Percentiles rank a stretch among this genome's conserved stretches.
phyloP scores from a whole-genome alignment of 2,888 invertebrate species.

The Tenthredo mesomela region DNA sequence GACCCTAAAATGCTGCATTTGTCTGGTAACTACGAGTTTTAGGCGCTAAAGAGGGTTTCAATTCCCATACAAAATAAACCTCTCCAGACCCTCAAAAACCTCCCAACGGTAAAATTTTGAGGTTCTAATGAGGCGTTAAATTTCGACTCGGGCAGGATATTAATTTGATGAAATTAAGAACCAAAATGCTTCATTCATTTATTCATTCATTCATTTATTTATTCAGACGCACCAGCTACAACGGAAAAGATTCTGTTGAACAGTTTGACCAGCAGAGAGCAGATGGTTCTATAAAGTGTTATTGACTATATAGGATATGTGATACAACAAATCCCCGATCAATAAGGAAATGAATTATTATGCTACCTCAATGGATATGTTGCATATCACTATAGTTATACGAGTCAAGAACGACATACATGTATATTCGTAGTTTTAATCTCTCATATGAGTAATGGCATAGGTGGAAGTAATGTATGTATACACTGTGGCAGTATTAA shows the following conservation, averaged over 20 bases:
- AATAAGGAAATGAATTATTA: not conserved
- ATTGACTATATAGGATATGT: not conserved
- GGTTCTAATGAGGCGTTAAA: no score
- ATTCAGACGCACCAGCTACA: slow-evolving; percentile 69
- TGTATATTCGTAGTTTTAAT: not conserved
- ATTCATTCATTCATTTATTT: not conserved
- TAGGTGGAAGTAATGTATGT: not conserved
- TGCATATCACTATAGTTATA: not conserved
- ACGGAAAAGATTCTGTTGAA: slow-evolving; percentile 69
- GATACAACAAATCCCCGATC: not conserved
- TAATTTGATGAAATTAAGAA: not conserved
- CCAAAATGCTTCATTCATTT: not conserved
- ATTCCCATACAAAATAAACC: no score
- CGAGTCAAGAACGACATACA: not conserved
- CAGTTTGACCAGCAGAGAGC: slow-evolving; percentile 66
- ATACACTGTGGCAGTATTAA: not conserved
- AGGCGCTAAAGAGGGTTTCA: no score
- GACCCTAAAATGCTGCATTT: no score
- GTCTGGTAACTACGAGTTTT: no score
- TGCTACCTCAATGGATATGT: not conserved
- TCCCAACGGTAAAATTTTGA: no score
- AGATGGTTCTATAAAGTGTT: slow-evolving; percentile 60
- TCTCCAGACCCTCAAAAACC: no score
- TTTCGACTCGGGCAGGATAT: no score
- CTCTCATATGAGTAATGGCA: not conserved